These are phyloP conservation scores for Ophonus ardosiacus DNA, from an alignment of 2,888 invertebrate genomes.

Conservation along the genomic window DNA sequence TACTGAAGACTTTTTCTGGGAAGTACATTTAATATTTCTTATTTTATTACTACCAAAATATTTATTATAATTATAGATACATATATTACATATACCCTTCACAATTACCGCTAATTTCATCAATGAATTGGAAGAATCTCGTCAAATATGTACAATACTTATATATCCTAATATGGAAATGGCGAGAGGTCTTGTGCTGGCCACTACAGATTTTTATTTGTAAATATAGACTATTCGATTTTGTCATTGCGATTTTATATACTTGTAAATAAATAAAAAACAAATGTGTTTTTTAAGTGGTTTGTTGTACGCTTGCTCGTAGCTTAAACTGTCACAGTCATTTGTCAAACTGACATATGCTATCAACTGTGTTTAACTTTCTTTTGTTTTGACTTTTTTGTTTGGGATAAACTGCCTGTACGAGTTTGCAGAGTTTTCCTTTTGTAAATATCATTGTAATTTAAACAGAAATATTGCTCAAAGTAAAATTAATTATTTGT, in stretches of 20 bases:
- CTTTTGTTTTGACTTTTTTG: conserved; percentile 16
- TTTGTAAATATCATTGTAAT: not conserved
- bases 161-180: no score
- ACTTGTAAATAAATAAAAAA: not conserved
- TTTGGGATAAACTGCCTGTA: not conserved
- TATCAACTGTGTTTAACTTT: conserved; percentile 13
- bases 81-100: no score
- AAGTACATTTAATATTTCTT: no score
- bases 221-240: not conserved
- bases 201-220: not conserved
- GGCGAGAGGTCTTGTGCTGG: no score
- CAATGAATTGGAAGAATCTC: no score
- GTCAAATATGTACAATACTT: no score
- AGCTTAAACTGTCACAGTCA: conserved; percentile 16
- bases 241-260: not conserved
- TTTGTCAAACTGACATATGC: conserved; percentile 10
- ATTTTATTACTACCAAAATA: no score
- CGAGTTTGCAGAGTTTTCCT: not conserved
- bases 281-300: not conserved
- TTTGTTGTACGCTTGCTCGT: not conserved
- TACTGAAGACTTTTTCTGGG: no score
- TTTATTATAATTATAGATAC: no score
- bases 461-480: not conserved
- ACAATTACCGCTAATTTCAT: no score
- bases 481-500: not conserved